Percentiles rank a stretch among this genome's conserved stretches.
Evolutionary conservation across 1,140 invertebrate genomes (phyloP).

Genomic region (Lepidostoma basale): DNA sequence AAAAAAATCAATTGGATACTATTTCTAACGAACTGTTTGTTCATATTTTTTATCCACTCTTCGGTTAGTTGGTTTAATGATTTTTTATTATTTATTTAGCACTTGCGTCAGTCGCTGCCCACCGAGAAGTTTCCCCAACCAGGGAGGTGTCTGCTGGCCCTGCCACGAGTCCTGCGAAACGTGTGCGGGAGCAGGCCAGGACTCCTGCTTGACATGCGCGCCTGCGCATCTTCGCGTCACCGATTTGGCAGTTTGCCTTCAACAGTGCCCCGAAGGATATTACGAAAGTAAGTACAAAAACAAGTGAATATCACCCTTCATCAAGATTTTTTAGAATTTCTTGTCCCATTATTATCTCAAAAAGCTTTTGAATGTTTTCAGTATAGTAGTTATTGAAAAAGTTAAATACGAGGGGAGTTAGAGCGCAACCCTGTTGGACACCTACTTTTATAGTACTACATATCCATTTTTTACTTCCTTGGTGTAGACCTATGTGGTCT

Average conservation of each 20-base stretch:
- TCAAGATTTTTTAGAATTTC: too few species aligned
- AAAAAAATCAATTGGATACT: too few species aligned
- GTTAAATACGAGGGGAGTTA: too few species aligned
- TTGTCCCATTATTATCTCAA: too few species aligned
- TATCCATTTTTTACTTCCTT: too few species aligned
- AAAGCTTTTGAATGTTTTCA: too few species aligned
- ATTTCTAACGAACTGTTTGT: too few species aligned
- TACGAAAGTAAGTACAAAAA: slow-evolving; percentile 70
- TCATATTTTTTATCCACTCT: neutral
- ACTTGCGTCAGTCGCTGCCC: slow-evolving; percentile 82
- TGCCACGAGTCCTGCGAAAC: slow-evolving; percentile 86
- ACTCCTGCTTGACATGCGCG: slow-evolving; percentile 80
- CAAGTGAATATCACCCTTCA: neutral
- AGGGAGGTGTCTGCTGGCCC: slow-evolving; percentile 77
- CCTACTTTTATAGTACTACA: too few species aligned
- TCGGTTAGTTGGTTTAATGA: neutral
- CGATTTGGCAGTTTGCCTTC: slow-evolving; percentile 80
- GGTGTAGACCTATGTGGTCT: too few species aligned
- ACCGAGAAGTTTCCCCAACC: slow-evolving; percentile 77
- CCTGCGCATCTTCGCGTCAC: slow-evolving; percentile 78
- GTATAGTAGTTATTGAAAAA: too few species aligned
- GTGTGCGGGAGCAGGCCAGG: slow-evolving; percentile 81
- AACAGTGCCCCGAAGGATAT: slow-evolving; percentile 85
- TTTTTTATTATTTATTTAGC: slow-evolving; percentile 55
- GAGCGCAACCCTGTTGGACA: too few species aligned